Base-by-base conservation (phyloP, 2,113 vertebrate species). In the Bombycilla garrulus region DNA sequence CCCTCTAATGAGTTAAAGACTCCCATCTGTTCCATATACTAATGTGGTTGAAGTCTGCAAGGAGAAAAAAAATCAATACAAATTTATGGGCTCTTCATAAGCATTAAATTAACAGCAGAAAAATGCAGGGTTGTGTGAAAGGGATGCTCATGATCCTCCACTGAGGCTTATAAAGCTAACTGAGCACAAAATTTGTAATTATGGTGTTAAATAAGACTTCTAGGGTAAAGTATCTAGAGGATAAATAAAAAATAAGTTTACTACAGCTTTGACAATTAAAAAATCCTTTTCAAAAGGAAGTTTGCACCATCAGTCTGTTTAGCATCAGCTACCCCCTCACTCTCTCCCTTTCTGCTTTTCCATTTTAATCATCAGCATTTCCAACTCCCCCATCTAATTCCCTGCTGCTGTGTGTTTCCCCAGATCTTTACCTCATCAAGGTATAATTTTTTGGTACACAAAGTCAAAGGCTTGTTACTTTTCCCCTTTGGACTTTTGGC, bases 1-100 rank as follows among this genome's bases (percentile, higher is more conserved):
- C 74, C 73, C 78, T 88, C 82, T 97, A 97, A 98, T 96, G 95
- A 97, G 84, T 83, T 97, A 92, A 96, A 96, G 90, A 93, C 60
- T 96, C 93, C 96, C 95, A 97, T 97, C 92, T 97, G 95, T 92
- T 91, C 93, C 58, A 62, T 86, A 92, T 78, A 87, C 76, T 93
- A 92, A 96, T 47, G 66, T 64, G 47, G 76, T 42, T 88, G 87
- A 97, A 96, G 92, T 82, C 79, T 83, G 44, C 40, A 70, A 92
- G 73, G 85, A 80, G 62, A 54, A 79, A 86, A 89, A 70, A 48
- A 86, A 96, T 97, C 97, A 86, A 95, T 97, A 94, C 85, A 83
- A 94, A 96, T 88, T 86, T 88, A 96, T 92, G 85, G 95, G 87
- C 90, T 96, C 87, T 96, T 96, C 90, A 94, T 96, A 97, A 96